Percentiles rank a stretch among this genome's conserved stretches.
phyloP scores from a whole-genome alignment of 2,113 vertebrate species.

The Brachionichthys hirsutus region DNA sequence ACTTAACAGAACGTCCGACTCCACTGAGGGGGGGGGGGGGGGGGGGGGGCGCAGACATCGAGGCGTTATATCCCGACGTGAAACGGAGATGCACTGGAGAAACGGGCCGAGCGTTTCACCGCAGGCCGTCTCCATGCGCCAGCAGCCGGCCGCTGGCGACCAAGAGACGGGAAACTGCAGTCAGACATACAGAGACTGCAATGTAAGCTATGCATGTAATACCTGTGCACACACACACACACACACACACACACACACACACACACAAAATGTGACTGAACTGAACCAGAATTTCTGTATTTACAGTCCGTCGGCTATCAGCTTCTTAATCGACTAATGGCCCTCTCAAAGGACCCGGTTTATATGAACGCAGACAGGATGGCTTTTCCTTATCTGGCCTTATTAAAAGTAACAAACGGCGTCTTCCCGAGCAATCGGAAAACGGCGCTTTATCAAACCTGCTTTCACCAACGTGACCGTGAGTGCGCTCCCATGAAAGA shows the following conservation, averaged over 20 bases:
- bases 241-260: neutral
- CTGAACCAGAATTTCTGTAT: constrained; percentile 21
- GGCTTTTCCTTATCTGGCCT: no score
- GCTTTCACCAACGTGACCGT: no score
- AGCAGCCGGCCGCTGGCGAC: constrained; percentile 33
- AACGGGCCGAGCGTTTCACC: constrained; percentile 31
- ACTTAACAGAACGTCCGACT: constrained; percentile 40
- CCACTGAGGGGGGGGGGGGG: constrained; percentile 55
- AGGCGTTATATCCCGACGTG: constrained; percentile 35
- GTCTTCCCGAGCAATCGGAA: no score
- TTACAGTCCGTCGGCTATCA: constrained; percentile 27
- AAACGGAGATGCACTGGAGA: constrained; percentile 32
- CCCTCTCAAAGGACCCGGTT: constrained; percentile 15
- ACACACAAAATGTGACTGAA: constrained; percentile 18
- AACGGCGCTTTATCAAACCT: no score
- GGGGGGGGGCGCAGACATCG: constrained; percentile 57
- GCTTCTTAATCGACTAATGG: constrained; percentile 23
- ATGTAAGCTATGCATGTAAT: neutral
- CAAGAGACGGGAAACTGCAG: constrained; percentile 40
- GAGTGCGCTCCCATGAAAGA: no score
- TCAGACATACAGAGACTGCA: constrained; percentile 15
- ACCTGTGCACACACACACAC: neutral
- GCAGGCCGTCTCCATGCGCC: constrained; percentile 37
- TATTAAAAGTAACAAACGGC: no score
- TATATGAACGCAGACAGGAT: neutral